phyloP scores from a whole-genome alignment of 2,888 invertebrate genomes.

The Tanypteryx hageni region DNA sequence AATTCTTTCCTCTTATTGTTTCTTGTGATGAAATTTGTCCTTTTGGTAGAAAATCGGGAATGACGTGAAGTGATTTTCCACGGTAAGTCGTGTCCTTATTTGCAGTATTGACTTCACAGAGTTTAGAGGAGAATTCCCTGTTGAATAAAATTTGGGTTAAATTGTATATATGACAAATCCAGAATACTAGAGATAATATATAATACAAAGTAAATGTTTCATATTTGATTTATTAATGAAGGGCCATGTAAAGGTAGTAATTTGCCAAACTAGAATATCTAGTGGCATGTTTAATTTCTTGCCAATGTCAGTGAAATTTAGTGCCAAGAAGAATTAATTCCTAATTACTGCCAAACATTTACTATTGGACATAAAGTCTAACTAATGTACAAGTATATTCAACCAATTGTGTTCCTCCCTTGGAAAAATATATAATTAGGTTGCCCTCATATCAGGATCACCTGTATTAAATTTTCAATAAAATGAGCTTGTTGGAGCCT shows the following conservation, averaged over 20 bases:
- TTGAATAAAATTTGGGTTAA: background rate
- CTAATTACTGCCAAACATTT: background rate
- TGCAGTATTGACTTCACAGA: background rate
- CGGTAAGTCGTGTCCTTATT: background rate
- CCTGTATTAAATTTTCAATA: background rate
- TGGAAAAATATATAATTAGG: background rate
- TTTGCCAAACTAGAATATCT: background rate
- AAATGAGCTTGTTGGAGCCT: background rate
- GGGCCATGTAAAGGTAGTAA: background rate
- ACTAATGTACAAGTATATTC: background rate
- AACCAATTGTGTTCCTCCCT: slow-evolving; percentile 8
- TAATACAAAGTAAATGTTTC: background rate
- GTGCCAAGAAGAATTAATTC: slow-evolving; percentile 5
- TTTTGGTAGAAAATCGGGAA: background rate
- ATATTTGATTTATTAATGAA: background rate
- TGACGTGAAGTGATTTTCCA: background rate
- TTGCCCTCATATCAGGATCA: no score
- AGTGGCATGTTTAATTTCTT: background rate
- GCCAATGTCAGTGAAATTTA: background rate
- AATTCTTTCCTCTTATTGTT: background rate
- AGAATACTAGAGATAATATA: background rate
- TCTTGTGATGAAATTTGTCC: background rate
- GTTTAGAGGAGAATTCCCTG: background rate
- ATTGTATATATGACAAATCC: background rate
- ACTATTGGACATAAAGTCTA: no score